Conservation (phyloP, 2,797 vertebrate genomes). For the Cossypha niveicapilla region DNA sequence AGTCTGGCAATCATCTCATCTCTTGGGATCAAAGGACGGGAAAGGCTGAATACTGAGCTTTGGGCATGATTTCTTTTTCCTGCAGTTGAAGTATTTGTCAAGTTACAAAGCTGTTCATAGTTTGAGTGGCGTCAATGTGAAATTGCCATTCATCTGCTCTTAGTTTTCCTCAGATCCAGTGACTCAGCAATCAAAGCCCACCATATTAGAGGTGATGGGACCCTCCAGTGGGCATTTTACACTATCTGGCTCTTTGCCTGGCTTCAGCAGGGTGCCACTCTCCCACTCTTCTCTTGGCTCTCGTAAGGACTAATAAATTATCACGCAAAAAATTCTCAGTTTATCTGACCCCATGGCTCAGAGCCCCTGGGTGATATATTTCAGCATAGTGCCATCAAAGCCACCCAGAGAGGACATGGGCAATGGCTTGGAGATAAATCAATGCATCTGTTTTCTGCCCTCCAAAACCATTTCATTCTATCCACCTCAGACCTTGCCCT, state of each 20-base stretch:
- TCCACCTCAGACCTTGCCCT: neutral
- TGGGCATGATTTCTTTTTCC: neutral
- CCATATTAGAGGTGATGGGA: neutral
- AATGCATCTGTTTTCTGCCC: neutral
- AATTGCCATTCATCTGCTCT: neutral
- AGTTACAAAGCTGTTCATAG: neutral
- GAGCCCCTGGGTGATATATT: neutral
- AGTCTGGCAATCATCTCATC: neutral
- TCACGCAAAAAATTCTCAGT: neutral
- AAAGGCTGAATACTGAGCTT: neutral
- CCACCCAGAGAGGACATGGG: rapidly evolving
- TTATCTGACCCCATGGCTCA: neutral
- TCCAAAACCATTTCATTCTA: neutral
- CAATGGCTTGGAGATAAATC: neutral
- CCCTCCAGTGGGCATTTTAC: neutral
- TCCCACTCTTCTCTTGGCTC: neutral
- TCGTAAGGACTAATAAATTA: neutral
- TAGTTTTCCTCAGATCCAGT: neutral
- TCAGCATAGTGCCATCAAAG: neutral
- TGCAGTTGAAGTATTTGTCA: neutral
- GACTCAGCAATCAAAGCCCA: neutral
- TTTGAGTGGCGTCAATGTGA: neutral
- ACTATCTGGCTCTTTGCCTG: neutral
- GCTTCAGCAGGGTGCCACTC: neutral
- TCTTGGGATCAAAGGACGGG: neutral